Base-by-base conservation (phyloP, 2,888 invertebrate genomes). In the Chloroclystis v-ata region DNA sequence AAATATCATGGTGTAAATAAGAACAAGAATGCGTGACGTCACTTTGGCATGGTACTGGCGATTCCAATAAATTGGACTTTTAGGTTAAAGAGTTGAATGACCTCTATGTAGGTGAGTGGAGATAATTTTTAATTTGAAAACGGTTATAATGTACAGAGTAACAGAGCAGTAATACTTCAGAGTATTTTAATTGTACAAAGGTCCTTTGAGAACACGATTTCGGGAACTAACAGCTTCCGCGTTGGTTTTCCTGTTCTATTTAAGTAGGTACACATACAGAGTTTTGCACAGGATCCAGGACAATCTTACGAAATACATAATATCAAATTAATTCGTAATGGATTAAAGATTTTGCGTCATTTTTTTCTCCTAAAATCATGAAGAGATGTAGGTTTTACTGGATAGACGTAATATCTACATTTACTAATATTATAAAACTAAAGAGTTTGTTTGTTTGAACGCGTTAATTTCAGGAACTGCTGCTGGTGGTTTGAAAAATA, bases 31-130 rank as follows among this genome's bases (percentile, higher is more conserved):
- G 46, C 11, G 14, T 50, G 45, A 50, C 50, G 46, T 50, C 39
- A 50, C 32, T 32, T 50, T 50, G 50, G 43, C 50, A 46, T 46
- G 43, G 46, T 28, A 29, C 35, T 37, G 46, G 20, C 46, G 39
- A 47, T 28, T 46, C 35, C 50, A 39, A 46, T 50, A 46, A 43
- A 50, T 46, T 43, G 43, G 25, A 35, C 20, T 40, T 50, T 50
- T 50, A 35, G 35, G 45, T 45, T 42, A 37, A 33, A 37, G 33
- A 42, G 42, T 33, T 43, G 39, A 37, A 35, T 28, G 43, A 50
- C 32, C 50, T 20, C 39, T 8, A 50, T 37, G 35, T 50, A 35
- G 46, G 53, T 55, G 50, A 52, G 47, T 49, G 55, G 56, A 62
- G 57, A 57, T 61, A 59, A 57, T 48, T 47, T 40, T 30, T 16